These are phyloP conservation scores for Dasypus novemcinctus DNA, from an alignment of 2,113 vertebrate species.

Conservation along the genomic window DNA sequence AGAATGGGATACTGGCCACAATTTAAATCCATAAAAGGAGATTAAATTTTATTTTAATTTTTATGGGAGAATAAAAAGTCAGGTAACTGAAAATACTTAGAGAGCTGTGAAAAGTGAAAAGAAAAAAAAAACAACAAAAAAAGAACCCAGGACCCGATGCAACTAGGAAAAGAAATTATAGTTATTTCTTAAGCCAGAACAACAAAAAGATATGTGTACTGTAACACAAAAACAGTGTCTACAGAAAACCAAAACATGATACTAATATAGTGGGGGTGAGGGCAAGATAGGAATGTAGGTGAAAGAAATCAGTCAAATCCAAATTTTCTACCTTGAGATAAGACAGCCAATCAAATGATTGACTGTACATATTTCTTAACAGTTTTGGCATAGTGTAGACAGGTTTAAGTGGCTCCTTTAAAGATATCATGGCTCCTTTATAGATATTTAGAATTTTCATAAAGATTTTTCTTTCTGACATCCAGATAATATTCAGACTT, in stretches of 20 bases:
- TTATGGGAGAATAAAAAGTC: conserved; percentile 16
- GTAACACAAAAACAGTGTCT: neutral
- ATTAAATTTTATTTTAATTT: conserved; percentile 41
- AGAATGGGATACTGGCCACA: conserved; percentile 29
- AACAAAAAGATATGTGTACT: neutral
- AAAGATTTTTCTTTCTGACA: conserved; percentile 45
- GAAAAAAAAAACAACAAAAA: neutral
- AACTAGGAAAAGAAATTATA: conserved; percentile 41
- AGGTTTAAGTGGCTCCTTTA: conserved; percentile 36
- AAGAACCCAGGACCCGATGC: neutral
- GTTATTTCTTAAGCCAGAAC: conserved; percentile 48
- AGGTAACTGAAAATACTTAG: conserved; percentile 23
- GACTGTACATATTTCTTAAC: neutral
- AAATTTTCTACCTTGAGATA: neutral
- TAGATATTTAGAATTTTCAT: conserved; percentile 46
- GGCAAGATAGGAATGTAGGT: neutral
- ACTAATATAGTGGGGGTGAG: neutral
- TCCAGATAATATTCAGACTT: conserved; percentile 43
- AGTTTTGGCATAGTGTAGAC: conserved; percentile 25
- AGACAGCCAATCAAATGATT: neutral
- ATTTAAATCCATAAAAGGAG: conserved; percentile 65
- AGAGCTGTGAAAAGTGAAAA: conserved; percentile 30
- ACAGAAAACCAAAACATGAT: conserved; percentile 52
- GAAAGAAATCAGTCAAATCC: neutral
- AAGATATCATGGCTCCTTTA: conserved; percentile 28